phyloP scores from a whole-genome alignment of 2,797 vertebrate species.

The Ptychobarbus kaznakovi region DNA sequence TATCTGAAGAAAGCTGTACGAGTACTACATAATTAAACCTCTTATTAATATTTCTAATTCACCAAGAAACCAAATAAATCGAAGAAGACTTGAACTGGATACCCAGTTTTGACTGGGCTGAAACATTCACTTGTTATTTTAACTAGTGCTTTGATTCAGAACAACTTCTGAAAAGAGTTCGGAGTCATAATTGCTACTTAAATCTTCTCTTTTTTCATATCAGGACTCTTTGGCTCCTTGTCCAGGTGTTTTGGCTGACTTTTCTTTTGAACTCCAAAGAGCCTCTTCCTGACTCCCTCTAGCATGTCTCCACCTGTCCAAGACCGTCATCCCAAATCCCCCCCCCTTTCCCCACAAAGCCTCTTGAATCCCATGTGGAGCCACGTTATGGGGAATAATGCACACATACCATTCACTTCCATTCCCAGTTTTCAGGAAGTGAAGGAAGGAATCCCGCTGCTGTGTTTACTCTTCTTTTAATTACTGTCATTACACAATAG shows the following conservation, averaged over 20 bases:
- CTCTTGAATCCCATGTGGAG: slow-evolving; percentile 50
- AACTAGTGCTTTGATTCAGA: slow-evolving; percentile 15
- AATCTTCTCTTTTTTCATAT: slow-evolving; percentile 49
- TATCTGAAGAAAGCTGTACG: not conserved
- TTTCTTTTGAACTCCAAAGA: slow-evolving; percentile 76
- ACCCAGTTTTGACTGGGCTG: not conserved
- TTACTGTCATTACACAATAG: slow-evolving; percentile 66
- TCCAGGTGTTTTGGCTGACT: slow-evolving; percentile 73
- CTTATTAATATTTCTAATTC: not conserved
- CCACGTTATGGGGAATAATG: slow-evolving; percentile 28
- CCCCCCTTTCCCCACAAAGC: slow-evolving; percentile 51
- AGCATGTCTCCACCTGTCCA: slow-evolving; percentile 70
- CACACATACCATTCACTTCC: slow-evolving; percentile 46
- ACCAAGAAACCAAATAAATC: not conserved
- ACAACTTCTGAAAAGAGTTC: not conserved
- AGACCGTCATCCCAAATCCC: slow-evolving; percentile 51
- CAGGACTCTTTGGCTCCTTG: slow-evolving; percentile 44
- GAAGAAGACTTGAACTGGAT: not conserved
- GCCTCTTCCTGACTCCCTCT: slow-evolving; percentile 67
- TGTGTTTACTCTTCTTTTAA: slow-evolving; percentile 65
- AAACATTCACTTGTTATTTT: not conserved
- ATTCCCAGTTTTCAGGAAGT: slow-evolving; percentile 25
- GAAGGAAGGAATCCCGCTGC: slow-evolving; percentile 40
- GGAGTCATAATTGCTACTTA: slow-evolving; percentile 27
- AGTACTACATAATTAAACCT: not conserved